These are phyloP conservation scores for Drosophila pruinosa DNA, from an alignment of 1,140 invertebrate species.

Conservation along the genomic window DNA sequence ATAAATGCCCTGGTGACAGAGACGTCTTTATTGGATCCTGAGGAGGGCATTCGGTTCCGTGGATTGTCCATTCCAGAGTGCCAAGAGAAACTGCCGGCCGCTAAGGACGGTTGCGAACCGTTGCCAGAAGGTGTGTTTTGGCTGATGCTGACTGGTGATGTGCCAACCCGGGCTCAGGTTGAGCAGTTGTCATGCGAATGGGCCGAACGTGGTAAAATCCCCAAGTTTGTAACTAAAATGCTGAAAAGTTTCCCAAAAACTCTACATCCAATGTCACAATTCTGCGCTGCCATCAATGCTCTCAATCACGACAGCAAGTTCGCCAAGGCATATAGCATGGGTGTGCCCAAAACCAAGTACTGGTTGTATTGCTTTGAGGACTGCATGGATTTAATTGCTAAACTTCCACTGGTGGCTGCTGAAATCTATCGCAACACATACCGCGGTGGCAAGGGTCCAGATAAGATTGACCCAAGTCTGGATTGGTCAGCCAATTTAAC, in stretches of 20 bases:
- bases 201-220: slow-evolving; percentile 89
- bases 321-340: slow-evolving; percentile 91
- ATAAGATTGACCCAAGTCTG: slow-evolving; percentile 91
- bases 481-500: slow-evolving; percentile 97
- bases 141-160: slow-evolving; percentile 94
- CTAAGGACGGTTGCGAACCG: slow-evolving; percentile 93
- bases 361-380: slow-evolving; percentile 94
- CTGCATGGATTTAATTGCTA: slow-evolving; percentile 96
- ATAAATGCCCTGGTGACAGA: slow-evolving; percentile 97
- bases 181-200: slow-evolving; percentile 94
- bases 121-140: slow-evolving; percentile 97
- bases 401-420: slow-evolving; percentile 95
- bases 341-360: slow-evolving; percentile 44
- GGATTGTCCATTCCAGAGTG: slow-evolving; percentile 89
- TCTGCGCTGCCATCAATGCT: slow-evolving; percentile 94
- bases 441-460: slow-evolving; percentile 90
- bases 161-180: slow-evolving; percentile 92
- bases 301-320: slow-evolving; percentile 96
- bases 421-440: slow-evolving; percentile 96
- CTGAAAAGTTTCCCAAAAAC: slow-evolving; percentile 96
- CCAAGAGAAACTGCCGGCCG: slow-evolving; percentile 90
- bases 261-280: slow-evolving; percentile 97
- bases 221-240: slow-evolving; percentile 95
- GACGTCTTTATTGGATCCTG: slow-evolving; percentile 95
- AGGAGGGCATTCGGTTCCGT: slow-evolving; percentile 96